Conservation (phyloP, 2,888 invertebrate genomes). For the Melikaiella ostensackeni region DNA sequence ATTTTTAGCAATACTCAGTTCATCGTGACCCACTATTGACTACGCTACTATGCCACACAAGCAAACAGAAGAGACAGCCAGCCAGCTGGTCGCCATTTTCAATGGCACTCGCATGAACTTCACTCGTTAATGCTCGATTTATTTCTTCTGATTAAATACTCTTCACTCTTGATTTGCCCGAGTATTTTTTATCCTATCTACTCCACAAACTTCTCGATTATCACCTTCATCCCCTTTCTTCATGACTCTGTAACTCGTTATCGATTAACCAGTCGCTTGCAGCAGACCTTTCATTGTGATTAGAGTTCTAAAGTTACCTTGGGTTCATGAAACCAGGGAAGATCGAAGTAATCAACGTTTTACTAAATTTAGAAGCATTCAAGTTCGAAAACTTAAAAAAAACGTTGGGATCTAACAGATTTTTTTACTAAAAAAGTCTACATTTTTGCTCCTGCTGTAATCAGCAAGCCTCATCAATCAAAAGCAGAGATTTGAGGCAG, state of each 20-base stretch:
- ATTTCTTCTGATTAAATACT: slow-evolving; percentile 10
- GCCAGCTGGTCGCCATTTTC: slow-evolving; percentile 54
- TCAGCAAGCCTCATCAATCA: not conserved
- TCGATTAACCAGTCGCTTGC: slow-evolving; percentile 41
- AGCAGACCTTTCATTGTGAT: slow-evolving; percentile 30
- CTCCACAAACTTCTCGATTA: slow-evolving; percentile 15
- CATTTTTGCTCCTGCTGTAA: not conserved
- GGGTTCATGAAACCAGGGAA: not conserved
- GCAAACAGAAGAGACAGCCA: slow-evolving; percentile 12
- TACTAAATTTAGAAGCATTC: not conserved
- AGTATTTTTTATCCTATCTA: not conserved
- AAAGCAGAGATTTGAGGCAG: not conserved
- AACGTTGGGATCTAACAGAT: not conserved
- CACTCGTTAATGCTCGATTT: slow-evolving; percentile 5
- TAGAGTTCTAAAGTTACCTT: slow-evolving; percentile 37
- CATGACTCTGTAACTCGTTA: slow-evolving; percentile 26
- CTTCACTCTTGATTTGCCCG: not conserved
- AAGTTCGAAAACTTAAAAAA: not conserved
- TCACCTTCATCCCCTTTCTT: not conserved
- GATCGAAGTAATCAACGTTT: not conserved
- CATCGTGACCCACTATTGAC: slow-evolving; percentile 58
- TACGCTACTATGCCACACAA: slow-evolving; percentile 7
- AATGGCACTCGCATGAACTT: slow-evolving; percentile 57
- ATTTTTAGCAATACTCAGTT: slow-evolving; percentile 61
- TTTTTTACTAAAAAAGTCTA: not conserved